Evolutionary conservation across 1,140 invertebrate species (phyloP).

Genomic region (Drosophila setifemur): DNA sequence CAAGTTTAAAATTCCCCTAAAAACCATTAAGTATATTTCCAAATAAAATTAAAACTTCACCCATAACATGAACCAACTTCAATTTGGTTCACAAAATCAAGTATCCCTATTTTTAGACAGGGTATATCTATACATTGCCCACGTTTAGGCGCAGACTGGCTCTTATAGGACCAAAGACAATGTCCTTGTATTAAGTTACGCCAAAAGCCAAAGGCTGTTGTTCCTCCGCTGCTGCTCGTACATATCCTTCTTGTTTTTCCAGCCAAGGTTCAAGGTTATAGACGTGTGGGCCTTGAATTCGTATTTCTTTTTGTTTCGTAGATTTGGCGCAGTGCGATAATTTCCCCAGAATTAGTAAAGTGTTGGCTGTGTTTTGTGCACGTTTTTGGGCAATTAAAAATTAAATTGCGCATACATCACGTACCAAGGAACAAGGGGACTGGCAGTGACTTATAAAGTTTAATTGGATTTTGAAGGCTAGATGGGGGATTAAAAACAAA

Average conservation of each 20-base stretch:
- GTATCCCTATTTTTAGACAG: background rate
- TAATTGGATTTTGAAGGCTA: slow-evolving; percentile 71
- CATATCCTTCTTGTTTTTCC: background rate
- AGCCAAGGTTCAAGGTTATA: slow-evolving; percentile 65
- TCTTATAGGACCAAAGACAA: slow-evolving; percentile 31
- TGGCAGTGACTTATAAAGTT: slow-evolving; percentile 63
- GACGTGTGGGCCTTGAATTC: slow-evolving; percentile 50
- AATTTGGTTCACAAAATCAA: no score
- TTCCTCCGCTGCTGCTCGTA: slow-evolving; percentile 4
- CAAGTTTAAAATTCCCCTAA: no score
- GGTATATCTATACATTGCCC: slow-evolving; percentile 8
- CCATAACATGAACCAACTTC: no score
- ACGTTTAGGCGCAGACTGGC: slow-evolving; percentile 57
- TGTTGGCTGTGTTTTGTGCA: slow-evolving; percentile 31
- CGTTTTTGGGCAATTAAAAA: slow-evolving; percentile 74
- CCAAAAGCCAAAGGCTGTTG: slow-evolving; percentile 49
- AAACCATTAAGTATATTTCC: no score
- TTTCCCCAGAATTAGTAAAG: slow-evolving; percentile 30
- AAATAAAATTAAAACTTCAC: no score
- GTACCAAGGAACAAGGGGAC: slow-evolving; percentile 36
- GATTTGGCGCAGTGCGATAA: slow-evolving; percentile 58
- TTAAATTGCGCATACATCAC: slow-evolving; percentile 77
- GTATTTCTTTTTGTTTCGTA: slow-evolving; percentile 6
- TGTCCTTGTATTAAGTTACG: slow-evolving; percentile 61
- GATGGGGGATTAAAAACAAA: slow-evolving; percentile 16